These are phyloP conservation scores for Galerucella nymphaeae DNA, from an alignment of 2,888 invertebrate species.

Conservation along the genomic window DNA sequence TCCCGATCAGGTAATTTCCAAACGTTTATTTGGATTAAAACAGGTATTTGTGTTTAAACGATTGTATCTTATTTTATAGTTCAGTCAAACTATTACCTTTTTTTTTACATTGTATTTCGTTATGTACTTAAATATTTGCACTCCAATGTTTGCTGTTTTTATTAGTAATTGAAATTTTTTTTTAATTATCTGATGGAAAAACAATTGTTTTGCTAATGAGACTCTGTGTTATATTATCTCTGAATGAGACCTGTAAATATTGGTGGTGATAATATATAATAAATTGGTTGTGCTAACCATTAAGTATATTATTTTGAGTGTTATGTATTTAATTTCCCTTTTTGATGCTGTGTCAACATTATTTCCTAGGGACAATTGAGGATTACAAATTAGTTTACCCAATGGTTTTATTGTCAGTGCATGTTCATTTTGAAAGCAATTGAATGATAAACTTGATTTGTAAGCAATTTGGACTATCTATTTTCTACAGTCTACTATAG, in stretches of 20 bases:
- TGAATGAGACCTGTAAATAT: not conserved
- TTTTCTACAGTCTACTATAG: too few relatives aligned
- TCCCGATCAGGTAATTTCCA: constrained; percentile 46
- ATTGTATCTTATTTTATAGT: constrained; percentile 13
- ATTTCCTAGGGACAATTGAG: too few relatives aligned
- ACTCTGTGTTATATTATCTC: too few relatives aligned
- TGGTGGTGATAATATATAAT: not conserved
- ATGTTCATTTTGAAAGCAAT: too few relatives aligned
- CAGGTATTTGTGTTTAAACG: not conserved
- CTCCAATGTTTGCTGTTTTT: not conserved
- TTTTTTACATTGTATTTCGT: not conserved
- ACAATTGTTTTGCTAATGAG: not conserved
- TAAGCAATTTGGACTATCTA: too few relatives aligned
- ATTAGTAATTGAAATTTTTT: not conserved
- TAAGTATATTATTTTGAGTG: not conserved
- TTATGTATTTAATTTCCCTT: not conserved
- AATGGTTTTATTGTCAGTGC: too few relatives aligned
- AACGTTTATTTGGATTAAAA: not conserved
- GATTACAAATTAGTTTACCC: too few relatives aligned
- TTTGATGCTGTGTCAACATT: not conserved
- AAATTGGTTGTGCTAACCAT: not conserved
- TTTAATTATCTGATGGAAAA: not conserved
- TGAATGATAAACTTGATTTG: too few relatives aligned
- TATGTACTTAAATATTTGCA: not conserved
- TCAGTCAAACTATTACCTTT: not conserved